Evolutionary conservation across 2,113 vertebrate genomes (phyloP).

Genomic region (Pachycephala philippinensis): DNA sequence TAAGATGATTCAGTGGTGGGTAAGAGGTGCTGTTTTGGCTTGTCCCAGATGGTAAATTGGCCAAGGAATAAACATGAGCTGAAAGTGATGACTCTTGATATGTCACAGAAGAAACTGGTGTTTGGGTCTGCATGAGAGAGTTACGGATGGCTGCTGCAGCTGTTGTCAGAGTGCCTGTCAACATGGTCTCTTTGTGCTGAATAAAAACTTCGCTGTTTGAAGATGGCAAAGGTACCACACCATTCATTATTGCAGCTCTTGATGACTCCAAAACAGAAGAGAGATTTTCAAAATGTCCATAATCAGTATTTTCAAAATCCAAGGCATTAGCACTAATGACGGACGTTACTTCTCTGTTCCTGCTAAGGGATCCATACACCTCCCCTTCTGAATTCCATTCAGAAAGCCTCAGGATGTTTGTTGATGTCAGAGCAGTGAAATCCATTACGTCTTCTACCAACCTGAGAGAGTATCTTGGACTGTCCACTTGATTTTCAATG

Average conservation of each 20-base stretch:
- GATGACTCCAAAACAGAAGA: background rate
- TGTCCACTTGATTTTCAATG: background rate
- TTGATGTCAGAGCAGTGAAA: background rate
- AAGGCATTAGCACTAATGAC: background rate
- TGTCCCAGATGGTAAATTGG: background rate
- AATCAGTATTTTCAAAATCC: slow-evolving; percentile 2
- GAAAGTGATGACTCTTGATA: background rate
- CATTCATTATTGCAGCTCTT: background rate
- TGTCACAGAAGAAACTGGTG: background rate
- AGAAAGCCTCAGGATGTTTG: background rate
- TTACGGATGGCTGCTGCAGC: background rate
- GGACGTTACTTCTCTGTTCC: background rate
- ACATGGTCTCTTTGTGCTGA: background rate
- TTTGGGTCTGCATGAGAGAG: background rate
- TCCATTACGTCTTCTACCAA: background rate
- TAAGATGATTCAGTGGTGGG: background rate
- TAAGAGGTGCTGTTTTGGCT: background rate
- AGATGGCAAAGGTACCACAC: background rate
- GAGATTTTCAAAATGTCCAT: background rate
- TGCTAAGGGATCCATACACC: background rate
- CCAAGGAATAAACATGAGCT: background rate
- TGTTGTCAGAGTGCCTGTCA: background rate
- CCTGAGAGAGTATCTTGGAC: background rate
- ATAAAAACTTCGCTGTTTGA: background rate
- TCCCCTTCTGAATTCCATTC: background rate